Evolutionary conservation across 2,888 invertebrate genomes (phyloP).

Genomic region (Phaonia tiefii): DNA sequence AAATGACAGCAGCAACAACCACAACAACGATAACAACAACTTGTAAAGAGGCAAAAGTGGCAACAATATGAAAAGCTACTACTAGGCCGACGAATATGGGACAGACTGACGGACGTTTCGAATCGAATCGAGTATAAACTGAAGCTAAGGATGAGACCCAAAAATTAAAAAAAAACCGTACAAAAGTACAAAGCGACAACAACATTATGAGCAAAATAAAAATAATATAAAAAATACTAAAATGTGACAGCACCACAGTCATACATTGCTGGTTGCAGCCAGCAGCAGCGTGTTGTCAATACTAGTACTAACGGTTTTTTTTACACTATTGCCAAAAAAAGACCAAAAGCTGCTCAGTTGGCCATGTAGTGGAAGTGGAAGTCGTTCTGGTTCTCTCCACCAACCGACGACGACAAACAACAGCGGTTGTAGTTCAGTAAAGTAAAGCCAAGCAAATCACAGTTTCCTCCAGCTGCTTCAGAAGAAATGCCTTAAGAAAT

Average conservation of each 20-base stretch:
- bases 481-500: background rate
- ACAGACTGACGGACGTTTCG: constrained; percentile 4
- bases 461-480: no score
- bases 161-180: constrained; percentile 48
- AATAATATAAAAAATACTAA: constrained; percentile 39
- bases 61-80: constrained; percentile 38
- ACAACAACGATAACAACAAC: constrained; percentile 3
- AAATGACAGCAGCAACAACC: constrained; percentile 3
- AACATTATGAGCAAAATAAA: constrained; percentile 23
- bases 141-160: constrained; percentile 58
- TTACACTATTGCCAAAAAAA: constrained; percentile 65
- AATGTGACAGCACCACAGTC: constrained; percentile 65
- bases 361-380: constrained; percentile 66
- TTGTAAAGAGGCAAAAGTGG: background rate
- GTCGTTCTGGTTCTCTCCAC: constrained; percentile 54
- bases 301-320: constrained; percentile 52
- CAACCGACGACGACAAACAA: constrained; percentile 51
- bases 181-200: background rate
- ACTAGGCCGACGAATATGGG: constrained; percentile 5
- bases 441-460: constrained; percentile 9
- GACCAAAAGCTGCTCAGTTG: constrained; percentile 49
- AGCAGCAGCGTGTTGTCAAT: constrained; percentile 41
- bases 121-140: constrained; percentile 38
- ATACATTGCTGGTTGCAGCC: constrained; percentile 64
- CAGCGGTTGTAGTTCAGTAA: constrained; percentile 47